These are phyloP conservation scores for Phrynosoma blainvillii DNA, from an alignment of 2,113 vertebrate species.

Conservation along the genomic window DNA sequence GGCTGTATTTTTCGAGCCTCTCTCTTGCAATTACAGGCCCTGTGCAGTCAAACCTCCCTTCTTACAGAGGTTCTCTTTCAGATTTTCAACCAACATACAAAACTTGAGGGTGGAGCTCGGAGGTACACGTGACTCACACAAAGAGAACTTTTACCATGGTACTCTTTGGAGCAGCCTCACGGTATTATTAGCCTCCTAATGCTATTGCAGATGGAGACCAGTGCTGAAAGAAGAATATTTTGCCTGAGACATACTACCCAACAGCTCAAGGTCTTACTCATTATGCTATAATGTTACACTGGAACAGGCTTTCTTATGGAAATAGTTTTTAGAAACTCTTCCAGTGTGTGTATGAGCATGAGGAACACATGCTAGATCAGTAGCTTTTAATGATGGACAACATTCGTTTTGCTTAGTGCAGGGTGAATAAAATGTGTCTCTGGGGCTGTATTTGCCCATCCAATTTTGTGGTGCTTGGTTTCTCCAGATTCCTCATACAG, in stretches of 20 bases:
- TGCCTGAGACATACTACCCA: no score
- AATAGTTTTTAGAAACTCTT: background rate
- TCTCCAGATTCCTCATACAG: no score
- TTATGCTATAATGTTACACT: background rate
- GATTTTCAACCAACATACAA: background rate
- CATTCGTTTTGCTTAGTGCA: background rate
- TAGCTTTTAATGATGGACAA: background rate
- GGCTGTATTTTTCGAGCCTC: no score
- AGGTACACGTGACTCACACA: background rate
- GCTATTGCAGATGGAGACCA: no score
- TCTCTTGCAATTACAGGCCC: background rate
- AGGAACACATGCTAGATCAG: background rate
- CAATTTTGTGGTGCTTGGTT: no score
- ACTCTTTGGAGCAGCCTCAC: background rate
- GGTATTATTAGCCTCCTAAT: no score
- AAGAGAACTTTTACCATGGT: background rate
- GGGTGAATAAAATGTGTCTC: no score
- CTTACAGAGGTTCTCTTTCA: no score
- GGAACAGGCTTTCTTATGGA: background rate
- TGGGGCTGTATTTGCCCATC: no score
- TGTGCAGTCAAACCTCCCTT: no score
- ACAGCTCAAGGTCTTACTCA: background rate
- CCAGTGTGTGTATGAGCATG: background rate
- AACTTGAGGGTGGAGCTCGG: background rate
- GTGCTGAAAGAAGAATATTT: no score